phyloP scores from a whole-genome alignment of 2,113 vertebrate genomes.

The Pachycephala philippinensis region DNA sequence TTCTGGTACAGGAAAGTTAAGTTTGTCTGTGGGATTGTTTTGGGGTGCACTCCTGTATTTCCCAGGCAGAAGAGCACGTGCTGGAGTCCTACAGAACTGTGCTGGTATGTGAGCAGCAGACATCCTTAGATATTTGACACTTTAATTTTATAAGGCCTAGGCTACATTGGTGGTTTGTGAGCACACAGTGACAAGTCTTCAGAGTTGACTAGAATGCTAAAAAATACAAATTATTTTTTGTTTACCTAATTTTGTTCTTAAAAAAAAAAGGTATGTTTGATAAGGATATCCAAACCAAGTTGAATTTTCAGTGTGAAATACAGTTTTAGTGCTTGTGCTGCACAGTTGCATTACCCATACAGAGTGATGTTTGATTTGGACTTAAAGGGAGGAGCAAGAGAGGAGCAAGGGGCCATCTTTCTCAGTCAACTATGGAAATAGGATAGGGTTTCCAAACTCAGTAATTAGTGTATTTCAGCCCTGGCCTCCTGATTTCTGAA shows the following conservation, averaged over 20 bases:
- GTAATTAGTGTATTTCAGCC: background rate
- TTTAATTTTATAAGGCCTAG: background rate
- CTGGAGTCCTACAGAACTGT: background rate
- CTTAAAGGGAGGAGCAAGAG: background rate
- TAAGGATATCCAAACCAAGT: background rate
- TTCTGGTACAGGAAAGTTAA: background rate
- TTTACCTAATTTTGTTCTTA: background rate
- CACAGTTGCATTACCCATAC: background rate
- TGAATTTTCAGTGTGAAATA: background rate
- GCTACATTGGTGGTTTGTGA: rapidly evolving
- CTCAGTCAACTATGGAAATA: background rate
- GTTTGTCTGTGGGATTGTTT: background rate
- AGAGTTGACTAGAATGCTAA: background rate
- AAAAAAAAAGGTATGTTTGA: background rate
- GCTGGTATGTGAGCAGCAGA: background rate
- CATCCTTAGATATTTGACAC: background rate
- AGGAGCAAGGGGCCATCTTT: background rate
- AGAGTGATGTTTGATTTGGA: background rate
- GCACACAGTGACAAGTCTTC: background rate
- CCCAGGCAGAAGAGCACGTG: background rate
- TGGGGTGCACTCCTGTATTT: background rate
- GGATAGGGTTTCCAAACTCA: background rate
- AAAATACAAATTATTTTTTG: background rate
- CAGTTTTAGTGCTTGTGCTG: background rate
- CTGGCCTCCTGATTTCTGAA: background rate